Evolutionary conservation across 2,888 invertebrate species (phyloP).

Genomic region (Sthenelais limicola): DNA sequence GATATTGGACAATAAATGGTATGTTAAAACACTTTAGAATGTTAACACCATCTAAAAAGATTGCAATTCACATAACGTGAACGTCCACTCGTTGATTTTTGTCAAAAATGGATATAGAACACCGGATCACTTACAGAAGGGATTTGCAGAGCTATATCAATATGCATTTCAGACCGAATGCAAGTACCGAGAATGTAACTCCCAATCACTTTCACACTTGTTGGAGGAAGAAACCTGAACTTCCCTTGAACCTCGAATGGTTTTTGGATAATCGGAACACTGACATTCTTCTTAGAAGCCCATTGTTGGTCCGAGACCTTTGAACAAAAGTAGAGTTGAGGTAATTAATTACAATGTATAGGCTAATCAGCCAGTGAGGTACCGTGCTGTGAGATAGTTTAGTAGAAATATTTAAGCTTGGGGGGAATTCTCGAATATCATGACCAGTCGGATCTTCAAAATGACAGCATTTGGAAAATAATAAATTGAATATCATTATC

Average conservation of each 20-base stretch:
- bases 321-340: neutral
- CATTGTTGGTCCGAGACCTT: slow-evolving; percentile 56
- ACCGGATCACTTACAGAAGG: slow-evolving; percentile 75
- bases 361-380: neutral
- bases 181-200: slow-evolving; percentile 79
- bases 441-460: too few relatives aligned
- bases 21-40: neutral
- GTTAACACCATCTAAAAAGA: neutral
- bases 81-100: too few relatives aligned
- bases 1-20: too few relatives aligned
- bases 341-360: neutral
- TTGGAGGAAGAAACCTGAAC: slow-evolving; percentile 80
- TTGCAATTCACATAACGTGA: neutral
- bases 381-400: neutral
- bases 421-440: too few relatives aligned
- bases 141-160: slow-evolving; percentile 83
- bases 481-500: too few relatives aligned
- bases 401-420: too few relatives aligned
- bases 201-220: slow-evolving; percentile 78
- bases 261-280: slow-evolving; percentile 76
- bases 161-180: slow-evolving; percentile 78
- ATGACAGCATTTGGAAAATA: too few relatives aligned
- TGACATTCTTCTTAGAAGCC: slow-evolving; percentile 74
- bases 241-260: slow-evolving; percentile 75
- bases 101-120: neutral